Evolutionary conservation across 2,797 vertebrate species (phyloP).

Genomic region (Semotilus atromaculatus): DNA sequence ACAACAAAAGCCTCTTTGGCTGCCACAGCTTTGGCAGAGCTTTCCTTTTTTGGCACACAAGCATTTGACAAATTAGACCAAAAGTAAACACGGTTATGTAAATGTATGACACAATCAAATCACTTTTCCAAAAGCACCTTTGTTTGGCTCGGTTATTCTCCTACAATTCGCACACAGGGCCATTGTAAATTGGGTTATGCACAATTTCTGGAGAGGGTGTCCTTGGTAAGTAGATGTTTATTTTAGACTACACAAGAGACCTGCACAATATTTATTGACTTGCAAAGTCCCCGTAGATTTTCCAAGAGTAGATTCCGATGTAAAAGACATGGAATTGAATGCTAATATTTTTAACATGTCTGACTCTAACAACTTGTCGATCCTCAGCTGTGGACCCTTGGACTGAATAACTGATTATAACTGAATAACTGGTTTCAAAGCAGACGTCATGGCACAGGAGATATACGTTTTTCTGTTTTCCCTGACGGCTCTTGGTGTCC

Average conservation of each 20-base stretch:
- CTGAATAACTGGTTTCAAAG: neutral
- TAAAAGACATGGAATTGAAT: neutral
- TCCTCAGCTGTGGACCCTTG: neutral
- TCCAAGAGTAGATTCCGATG: neutral
- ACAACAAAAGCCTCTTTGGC: conserved; percentile 22
- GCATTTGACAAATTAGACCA: conserved; percentile 60
- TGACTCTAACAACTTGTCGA: conserved; percentile 14
- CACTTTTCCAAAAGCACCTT: conserved; percentile 74
- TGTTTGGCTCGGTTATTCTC: conserved; percentile 70
- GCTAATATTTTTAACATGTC: neutral
- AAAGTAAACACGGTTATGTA: conserved; percentile 75
- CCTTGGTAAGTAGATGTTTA: conserved; percentile 23
- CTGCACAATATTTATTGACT: neutral
- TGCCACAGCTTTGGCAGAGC: conserved; percentile 34
- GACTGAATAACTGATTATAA: neutral
- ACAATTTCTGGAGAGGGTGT: conserved; percentile 32
- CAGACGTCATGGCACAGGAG: conserved; percentile 63
- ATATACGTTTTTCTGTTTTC: conserved; percentile 80
- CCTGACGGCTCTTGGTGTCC: conserved; percentile 82
- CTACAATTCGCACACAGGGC: conserved; percentile 63
- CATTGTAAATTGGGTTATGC: conserved; percentile 68
- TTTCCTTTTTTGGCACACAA: conserved; percentile 33
- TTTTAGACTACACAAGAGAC: conserved; percentile 5
- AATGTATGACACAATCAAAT: conserved; percentile 67
- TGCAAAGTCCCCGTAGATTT: neutral